Percentiles rank a stretch among this genome's conserved stretches.
phyloP scores from a whole-genome alignment of 2,888 invertebrate genomes.

The Lithophane leautieri region DNA sequence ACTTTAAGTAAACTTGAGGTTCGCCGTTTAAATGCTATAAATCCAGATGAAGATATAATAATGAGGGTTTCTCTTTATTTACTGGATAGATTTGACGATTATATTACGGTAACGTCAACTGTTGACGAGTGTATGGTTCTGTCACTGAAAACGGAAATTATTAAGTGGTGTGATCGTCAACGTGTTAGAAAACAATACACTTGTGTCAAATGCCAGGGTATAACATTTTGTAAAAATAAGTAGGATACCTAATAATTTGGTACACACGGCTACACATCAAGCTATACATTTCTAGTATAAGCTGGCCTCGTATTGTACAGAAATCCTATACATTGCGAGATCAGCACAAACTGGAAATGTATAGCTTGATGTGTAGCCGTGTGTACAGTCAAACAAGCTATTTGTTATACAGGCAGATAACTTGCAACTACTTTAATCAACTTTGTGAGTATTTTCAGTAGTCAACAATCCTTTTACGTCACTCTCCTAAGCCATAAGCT shows the following conservation, averaged over 20 bases:
- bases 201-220: conserved; percentile 41
- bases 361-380: no score
- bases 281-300: no score
- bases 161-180: conserved; percentile 39
- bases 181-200: conserved; percentile 27
- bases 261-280: no score
- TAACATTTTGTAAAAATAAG: conserved; percentile 40
- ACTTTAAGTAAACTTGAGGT: conserved; percentile 28
- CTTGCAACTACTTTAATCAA: not conserved
- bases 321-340: no score
- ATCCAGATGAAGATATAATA: conserved; percentile 59
- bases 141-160: conserved; percentile 33
- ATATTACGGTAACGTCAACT: not conserved
- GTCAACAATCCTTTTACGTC: no score
- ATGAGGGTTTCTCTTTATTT: conserved; percentile 44
- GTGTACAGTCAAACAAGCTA: not conserved
- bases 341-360: no score
- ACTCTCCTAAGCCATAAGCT: no score
- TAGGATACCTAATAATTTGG: not conserved
- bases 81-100: conserved; percentile 33
- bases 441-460: no score
- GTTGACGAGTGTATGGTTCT: conserved; percentile 6
- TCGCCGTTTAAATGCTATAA: conserved; percentile 29
- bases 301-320: no score
- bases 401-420: not conserved